A percentile compares a stretch with the other conserved stretches of the same genome.
Evolutionary conservation across 1,140 invertebrate species (phyloP).

Genomic region (Vanessa tameamea): DNA sequence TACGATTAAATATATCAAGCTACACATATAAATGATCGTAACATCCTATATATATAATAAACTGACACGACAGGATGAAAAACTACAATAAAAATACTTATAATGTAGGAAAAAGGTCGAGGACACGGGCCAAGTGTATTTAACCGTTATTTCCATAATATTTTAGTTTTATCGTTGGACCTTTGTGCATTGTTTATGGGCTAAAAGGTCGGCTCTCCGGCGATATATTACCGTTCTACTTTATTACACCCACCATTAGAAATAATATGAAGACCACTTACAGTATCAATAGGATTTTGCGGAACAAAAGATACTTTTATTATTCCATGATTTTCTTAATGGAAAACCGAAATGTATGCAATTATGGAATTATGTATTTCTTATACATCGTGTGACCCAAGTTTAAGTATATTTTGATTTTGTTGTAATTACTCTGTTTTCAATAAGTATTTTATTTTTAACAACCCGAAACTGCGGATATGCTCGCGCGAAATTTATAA

Average conservation of each 20-base stretch:
- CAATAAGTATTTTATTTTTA: too few species aligned
- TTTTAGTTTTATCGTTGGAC: slow-evolving; percentile 40
- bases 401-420: too few species aligned
- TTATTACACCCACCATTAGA: slow-evolving; percentile 33
- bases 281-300: slow-evolving; percentile 31
- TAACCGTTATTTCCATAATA: slow-evolving; percentile 28
- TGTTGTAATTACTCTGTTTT: too few species aligned
- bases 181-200: slow-evolving; percentile 61
- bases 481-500: too few species aligned
- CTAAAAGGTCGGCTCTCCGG: slow-evolving; percentile 42
- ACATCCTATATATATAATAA: too few species aligned
- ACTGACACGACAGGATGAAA: too few species aligned
- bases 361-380: not conserved
- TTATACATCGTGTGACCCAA: not conserved
- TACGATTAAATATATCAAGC: too few species aligned
- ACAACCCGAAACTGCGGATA: too few species aligned
- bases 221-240: slow-evolving; percentile 42
- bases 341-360: not conserved
- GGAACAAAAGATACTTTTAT: slow-evolving; percentile 18
- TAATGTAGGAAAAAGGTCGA: not conserved
- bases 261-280: slow-evolving; percentile 34
- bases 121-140: slow-evolving; percentile 12
- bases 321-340: not conserved
- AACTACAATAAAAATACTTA: not conserved
- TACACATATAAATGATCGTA: too few species aligned